phyloP scores from a whole-genome alignment of 2,888 invertebrate genomes.

The Thysanoteuthis rhombus region DNA sequence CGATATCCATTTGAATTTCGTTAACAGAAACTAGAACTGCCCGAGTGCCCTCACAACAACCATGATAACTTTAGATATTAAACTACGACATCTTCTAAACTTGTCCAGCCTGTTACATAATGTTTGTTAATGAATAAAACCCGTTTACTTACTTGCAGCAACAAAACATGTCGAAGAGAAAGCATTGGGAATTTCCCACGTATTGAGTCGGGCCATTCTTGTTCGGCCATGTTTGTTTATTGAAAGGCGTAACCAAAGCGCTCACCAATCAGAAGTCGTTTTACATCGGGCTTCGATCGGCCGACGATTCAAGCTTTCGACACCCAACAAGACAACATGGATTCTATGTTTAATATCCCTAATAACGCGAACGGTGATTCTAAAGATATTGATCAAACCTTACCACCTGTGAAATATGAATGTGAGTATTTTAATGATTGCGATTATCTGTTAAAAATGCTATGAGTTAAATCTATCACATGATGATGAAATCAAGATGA shows the following conservation, averaged over 20 bases:
- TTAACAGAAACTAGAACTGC: no score
- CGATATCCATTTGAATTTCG: no score
- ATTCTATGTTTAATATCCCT: constrained; percentile 14
- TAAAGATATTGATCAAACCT: constrained; percentile 16
- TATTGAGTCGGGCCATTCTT: neutral
- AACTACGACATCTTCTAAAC: no score
- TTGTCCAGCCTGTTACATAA: no score
- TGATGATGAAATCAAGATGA: neutral
- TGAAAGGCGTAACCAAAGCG: neutral
- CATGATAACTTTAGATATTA: no score
- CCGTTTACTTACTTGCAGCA: neutral
- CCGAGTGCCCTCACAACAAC: no score
- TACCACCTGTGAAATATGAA: constrained; percentile 47
- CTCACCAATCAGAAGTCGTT: neutral
- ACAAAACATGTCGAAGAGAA: neutral
- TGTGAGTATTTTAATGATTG: constrained; percentile 39
- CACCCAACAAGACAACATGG: neutral
- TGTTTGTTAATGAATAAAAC: neutral
- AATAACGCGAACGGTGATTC: constrained; percentile 21
- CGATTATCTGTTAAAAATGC: neutral
- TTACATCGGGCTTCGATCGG: neutral
- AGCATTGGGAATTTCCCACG: neutral
- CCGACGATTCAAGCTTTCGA: neutral
- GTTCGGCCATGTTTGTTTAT: neutral
- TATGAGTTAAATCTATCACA: no score